phyloP scores from a whole-genome alignment of 2,888 invertebrate species.

The Agapostemon virescens region DNA sequence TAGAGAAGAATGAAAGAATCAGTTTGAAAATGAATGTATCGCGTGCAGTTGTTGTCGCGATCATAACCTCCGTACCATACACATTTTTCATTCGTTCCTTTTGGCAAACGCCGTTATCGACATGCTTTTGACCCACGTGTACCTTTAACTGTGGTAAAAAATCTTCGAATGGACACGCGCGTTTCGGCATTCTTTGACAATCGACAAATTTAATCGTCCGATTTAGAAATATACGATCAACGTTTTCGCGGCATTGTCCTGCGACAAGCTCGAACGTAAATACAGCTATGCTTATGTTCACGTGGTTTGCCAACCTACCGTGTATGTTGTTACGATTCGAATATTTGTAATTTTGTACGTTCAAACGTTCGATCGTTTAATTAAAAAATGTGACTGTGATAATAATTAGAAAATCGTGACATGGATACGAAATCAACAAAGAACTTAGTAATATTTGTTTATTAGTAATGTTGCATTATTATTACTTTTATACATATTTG shows the following conservation, averaged over 20 bases:
- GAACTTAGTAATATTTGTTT: conserved; percentile 70
- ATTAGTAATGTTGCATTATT: conserved; percentile 76
- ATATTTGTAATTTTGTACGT: not conserved
- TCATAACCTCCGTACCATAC: conserved; percentile 72
- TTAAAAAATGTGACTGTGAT: too few relatives aligned
- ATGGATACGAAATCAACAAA: conserved; percentile 30
- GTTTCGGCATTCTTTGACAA: conserved; percentile 70
- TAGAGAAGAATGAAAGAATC: not conserved
- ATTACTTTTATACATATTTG: conserved; percentile 77
- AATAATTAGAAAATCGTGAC: too few relatives aligned
- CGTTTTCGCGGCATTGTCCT: conserved; percentile 18
- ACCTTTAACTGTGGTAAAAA: conserved; percentile 72
- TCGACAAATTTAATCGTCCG: not conserved
- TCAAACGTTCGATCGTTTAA: not conserved
- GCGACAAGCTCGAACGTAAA: not conserved
- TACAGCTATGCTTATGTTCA: not conserved
- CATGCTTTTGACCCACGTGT: conserved; percentile 72
- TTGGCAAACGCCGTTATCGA: conserved; percentile 68
- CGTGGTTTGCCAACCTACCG: not conserved
- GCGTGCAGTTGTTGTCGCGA: not conserved
- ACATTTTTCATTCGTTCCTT: conserved; percentile 73
- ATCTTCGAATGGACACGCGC: conserved; percentile 72
- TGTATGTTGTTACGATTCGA: not conserved
- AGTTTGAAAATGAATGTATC: not conserved
- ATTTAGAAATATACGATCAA: not conserved